These are phyloP conservation scores for Mustela nigripes DNA, from an alignment of 2,113 vertebrate species.

Conservation along the genomic window DNA sequence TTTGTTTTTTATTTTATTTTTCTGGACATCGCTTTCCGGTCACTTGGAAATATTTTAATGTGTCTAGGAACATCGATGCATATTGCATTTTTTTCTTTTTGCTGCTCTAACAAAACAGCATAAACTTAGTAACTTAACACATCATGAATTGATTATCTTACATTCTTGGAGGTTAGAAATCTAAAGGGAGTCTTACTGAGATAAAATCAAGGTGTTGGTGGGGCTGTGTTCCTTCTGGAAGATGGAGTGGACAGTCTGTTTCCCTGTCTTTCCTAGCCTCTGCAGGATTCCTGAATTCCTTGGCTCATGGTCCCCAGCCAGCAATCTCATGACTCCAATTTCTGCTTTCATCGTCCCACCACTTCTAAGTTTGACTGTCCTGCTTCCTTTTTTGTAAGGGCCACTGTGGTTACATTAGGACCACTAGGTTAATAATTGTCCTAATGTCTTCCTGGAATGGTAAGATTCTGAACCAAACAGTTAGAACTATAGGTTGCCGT, in stretches of 20 bases:
- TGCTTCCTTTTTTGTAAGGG: not conserved
- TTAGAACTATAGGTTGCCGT: constrained; percentile 34
- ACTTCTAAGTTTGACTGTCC: not conserved
- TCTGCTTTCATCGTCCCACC: not conserved
- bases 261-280: not conserved
- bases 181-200: not conserved
- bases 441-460: constrained; percentile 52
- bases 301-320: not conserved
- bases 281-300: not conserved
- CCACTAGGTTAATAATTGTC: not conserved
- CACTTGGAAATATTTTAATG: not conserved
- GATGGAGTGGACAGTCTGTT: not conserved
- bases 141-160: not conserved
- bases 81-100: not conserved
- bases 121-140: not conserved
- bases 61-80: not conserved
- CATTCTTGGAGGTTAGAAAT: not conserved
- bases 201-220: not conserved
- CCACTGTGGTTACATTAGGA: not conserved
- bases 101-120: not conserved
- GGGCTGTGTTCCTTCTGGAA: not conserved
- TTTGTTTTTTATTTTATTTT: not conserved
- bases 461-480: constrained; percentile 77
- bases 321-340: not conserved
- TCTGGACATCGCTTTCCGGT: not conserved